Evolutionary conservation across 2,113 vertebrate genomes (phyloP), one percentile per base, ranked within the genome.

Genomic region (Setophaga petechia): DNA sequence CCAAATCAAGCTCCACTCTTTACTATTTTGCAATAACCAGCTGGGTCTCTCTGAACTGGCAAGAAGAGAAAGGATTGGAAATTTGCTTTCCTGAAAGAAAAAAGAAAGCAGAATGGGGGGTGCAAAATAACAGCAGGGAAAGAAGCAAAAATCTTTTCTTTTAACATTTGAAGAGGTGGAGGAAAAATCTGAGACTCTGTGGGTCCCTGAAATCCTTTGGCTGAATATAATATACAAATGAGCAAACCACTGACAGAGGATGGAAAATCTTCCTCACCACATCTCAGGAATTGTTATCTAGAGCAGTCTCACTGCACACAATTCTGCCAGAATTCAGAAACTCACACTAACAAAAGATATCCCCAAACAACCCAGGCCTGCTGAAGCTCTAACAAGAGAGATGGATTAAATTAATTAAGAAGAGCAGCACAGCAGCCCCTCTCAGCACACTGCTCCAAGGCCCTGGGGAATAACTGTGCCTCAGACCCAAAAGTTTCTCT

Each of bases 241-340:
- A 94, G 76, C 57, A 54, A 92, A 62, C 15, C 13, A 6, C 59
- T 87, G 76, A 82, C n/a, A 75, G 43, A 24, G 43, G 55, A 76
- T 63, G 77, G 71, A 89, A 94, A 94, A 66, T 76, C 35, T 66
- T 89, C 86, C 80, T 69, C 54, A 78, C 35, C 47, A 61, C 19
- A 41, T 59, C 81, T 55, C 51, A 79, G 87, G 88, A 90, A 77
- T 4, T 57, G 68, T 91, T 94, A 94, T 85, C 93, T 90, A 28
- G 44, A 6, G 47, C 66, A 54, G 67, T 6, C 30, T 14, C 66
- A 66, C 13, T 51, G 15, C 63, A 62, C 28, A 6, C 25, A 59
- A 14, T 15, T 73, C 73, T 90, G 86, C 61, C 88, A 81, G 61
- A 31, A 75, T 11, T 44, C 10, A 78, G 14, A 57, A 84, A 37